Evolutionary conservation across 2,113 vertebrate genomes (phyloP), one percentile per base, ranked within the genome.

Genomic region (Dasyornis broadbenti): DNA sequence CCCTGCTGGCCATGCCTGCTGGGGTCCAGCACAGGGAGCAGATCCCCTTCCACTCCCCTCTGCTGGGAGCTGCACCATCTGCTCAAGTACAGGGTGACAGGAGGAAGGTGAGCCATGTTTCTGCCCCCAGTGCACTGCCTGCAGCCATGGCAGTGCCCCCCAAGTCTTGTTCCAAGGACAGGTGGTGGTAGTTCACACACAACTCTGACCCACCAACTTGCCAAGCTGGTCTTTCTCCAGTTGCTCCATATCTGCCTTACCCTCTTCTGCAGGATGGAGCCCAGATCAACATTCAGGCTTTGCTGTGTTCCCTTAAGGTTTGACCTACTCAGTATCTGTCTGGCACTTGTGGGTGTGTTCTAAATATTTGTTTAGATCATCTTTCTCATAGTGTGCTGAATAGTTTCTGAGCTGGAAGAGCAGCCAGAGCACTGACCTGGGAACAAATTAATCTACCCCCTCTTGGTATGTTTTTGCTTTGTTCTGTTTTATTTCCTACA

Each of bases 11-110:
- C 71, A 68, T 72, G 57, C 22, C 26, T 54, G 39, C 30, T 1
- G 1, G n/a, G 5, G 7, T 33, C 16, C 37, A 80, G 53, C 66
- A 42, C 1, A 0, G 11, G 15, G 11, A 86, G 20, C 5, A 0
- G 12, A 28, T 40, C 31, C 16, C 33, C 33, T 50, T 52, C 86
- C 11, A 1, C 4, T 66, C 20, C 47, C 24, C 37, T 54, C 30
- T 33, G 8, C 3, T 37, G 37, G 26, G 22, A 71, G 30, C 56
- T 50, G 15, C 24, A 33, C 6, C 31, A 7, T 50, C 31, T 42
- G 42, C 77, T 59, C 56, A 31, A 17, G 47, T 3, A 4, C 19
- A 16, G 16, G n/a, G 30, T 37, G 21, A 27, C 14, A 54, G 61
- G 22, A 89, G 63, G 57, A 53, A 54, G 45, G 8, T 27, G n/a